Evolutionary conservation across 2,888 invertebrate species (phyloP), one percentile per base, ranked within the genome.

Genomic region (Lepidochrysops patricia): DNA sequence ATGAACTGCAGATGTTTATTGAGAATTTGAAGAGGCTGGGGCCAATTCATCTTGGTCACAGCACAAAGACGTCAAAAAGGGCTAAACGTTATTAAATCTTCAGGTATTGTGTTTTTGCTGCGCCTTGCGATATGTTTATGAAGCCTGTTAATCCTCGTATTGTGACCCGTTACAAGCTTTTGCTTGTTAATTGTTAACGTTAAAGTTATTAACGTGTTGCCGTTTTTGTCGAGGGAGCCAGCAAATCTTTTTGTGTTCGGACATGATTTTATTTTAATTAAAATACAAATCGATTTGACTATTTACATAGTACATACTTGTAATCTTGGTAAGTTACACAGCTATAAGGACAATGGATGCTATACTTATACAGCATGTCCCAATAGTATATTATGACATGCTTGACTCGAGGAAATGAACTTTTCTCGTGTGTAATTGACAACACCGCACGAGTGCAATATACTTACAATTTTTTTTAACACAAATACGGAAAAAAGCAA

Each of bases 51-150:
- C 68, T 60, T 80, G 81, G 84, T 54, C 63, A 56, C 61, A 74
- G 79, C 72, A 80, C 79, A 79, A 80, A 77, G 79, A 71, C 74
- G 77, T 72, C 74, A 84, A 83, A 84, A 80, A 82, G 78, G 71
- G 72, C 74, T 76, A 85, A 86, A 84, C 79, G 79, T 84, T 86
- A 85, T 86, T 86, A 85, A 85, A 86, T 81, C 84, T 80, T 68
- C 6, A 43, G 19, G 43, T 43, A 43, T 43, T 19, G 9, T 19
- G 77, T 82, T 84, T 79, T 23, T 43, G 43, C 43, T 23, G 43
- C 43, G 19, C 43, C 43, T 23, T 43, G 43, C 43, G 43, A 43
- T 43, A 43, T 43, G 43, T 43, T 29, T 43, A 43, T 43, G 43
- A 43, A 43, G 43, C 23, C 12, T 19, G 19, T 9, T 43, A 43